Conservation (phyloP, 2,888 invertebrate genomes). For the Thera obeliscata region DNA sequence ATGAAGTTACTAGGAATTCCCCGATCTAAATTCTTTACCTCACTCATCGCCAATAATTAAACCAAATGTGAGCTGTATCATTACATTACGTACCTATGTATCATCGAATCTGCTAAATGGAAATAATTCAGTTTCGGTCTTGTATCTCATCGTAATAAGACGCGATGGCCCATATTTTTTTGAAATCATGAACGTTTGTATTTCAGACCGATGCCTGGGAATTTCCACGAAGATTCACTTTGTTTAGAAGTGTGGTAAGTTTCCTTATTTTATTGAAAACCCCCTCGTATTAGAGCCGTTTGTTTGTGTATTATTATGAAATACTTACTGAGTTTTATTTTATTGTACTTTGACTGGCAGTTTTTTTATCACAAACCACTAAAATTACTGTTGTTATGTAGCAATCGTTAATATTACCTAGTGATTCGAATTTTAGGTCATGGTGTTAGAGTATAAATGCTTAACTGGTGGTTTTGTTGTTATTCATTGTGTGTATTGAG, state of each 20-base stretch:
- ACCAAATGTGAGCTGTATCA: not conserved
- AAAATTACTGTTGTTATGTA: too few species aligned
- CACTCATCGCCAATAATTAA: not conserved
- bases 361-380: too few species aligned
- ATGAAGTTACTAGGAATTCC: not conserved
- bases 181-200: not conserved
- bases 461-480: too few species aligned
- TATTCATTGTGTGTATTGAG: too few species aligned
- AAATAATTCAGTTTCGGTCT: not conserved
- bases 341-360: too few species aligned
- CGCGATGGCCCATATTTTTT: not conserved
- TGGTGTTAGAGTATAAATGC: too few species aligned
- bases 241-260: conserved; percentile 92
- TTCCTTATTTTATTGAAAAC: not conserved
- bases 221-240: conserved; percentile 89
- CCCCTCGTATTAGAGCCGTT: too few species aligned
- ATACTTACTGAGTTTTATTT: too few species aligned
- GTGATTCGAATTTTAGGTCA: too few species aligned
- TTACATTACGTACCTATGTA: not conserved
- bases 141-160: not conserved
- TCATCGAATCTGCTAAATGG: not conserved
- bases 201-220: conserved; percentile 89
- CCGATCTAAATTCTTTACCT: not conserved
- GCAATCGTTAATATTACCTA: too few species aligned
- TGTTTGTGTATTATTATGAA: too few species aligned